Evolutionary conservation across 2,113 vertebrate species (phyloP).

Genomic region (Colistium nudipinnis): DNA sequence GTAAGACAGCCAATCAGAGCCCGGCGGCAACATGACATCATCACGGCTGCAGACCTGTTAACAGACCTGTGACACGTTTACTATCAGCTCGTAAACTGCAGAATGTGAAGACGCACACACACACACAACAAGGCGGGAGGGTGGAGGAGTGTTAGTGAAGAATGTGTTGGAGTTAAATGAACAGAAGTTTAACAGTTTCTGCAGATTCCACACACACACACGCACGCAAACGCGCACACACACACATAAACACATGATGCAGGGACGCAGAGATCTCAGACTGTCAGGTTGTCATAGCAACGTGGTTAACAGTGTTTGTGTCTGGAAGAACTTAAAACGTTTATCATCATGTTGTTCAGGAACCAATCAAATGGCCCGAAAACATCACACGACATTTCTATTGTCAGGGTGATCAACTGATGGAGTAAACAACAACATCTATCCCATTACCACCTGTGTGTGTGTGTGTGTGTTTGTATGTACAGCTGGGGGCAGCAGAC

Average conservation of each 20-base stretch:
- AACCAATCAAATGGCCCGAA: background rate
- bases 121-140: background rate
- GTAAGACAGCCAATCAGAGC: constrained; percentile 74
- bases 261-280: background rate
- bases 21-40: constrained; percentile 1
- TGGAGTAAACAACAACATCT: constrained; percentile 12
- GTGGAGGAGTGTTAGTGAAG: constrained; percentile 32
- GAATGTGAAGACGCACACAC: background rate
- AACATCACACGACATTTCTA: background rate
- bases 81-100: background rate
- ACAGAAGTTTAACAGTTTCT: constrained; percentile 33
- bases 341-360: background rate
- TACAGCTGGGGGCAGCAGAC: constrained; percentile 67
- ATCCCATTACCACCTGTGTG: background rate
- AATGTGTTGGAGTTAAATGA: constrained; percentile 38
- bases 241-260: background rate
- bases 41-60: constrained; percentile 7
- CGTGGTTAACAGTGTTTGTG: background rate
- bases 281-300: background rate
- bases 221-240: background rate
- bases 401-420: constrained; percentile 11
- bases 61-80: constrained; percentile 22
- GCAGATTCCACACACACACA: constrained; percentile 32
- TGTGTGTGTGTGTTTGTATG: constrained; percentile 45
- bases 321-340: background rate